Evolutionary conservation across 2,113 vertebrate genomes (phyloP), one percentile per base, ranked within the genome.

Genomic region (Antigone vipio): DNA sequence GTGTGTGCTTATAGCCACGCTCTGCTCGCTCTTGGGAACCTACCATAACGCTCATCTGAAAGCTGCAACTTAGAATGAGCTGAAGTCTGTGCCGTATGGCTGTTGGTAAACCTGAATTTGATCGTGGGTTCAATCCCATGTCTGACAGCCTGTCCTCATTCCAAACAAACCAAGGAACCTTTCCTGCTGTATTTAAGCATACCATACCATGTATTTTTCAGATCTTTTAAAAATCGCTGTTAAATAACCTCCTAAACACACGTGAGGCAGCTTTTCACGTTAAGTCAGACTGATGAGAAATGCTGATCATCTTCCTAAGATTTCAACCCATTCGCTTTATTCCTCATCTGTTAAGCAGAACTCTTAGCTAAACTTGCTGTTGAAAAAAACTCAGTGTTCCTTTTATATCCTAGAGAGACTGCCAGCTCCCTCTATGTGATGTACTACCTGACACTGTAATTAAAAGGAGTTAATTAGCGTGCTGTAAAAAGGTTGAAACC

Each of bases 71-170:
- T 11, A 1, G 15, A 24, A 6, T 6, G 42, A 66, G 68, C 35
- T 26, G 1, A 24, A 32, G 19, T 8, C 58, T 47, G 0, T 35
- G 62, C 20, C 7, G 0, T 9, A 7, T 5, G 67, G 60, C 50
- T 55, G 32, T 15, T 40, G 40, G 23, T 20, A 35, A 77, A 27
- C 20, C 42, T 47, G 52, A 59, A 34, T 16, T 71, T 44, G 29
- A 52, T 58, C 4, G 2, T 4, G 14, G 40, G 20, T 59, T 71
- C 55, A 15, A 2, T 24, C 60, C 42, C 40, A 5, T 3, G 3
- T 15, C 35, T 23, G 18, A 8, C 52, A 17, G 15, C 69, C 68
- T 49, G 7, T 53, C 81, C 38, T 80, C 44, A 18, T 68, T 26
- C 74, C 45, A 5, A 15, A 40, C 66, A n/a, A 84, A 38, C 26